Conservation (phyloP, 2,888 invertebrate genomes). For the Temnothorax ravouxi region DNA sequence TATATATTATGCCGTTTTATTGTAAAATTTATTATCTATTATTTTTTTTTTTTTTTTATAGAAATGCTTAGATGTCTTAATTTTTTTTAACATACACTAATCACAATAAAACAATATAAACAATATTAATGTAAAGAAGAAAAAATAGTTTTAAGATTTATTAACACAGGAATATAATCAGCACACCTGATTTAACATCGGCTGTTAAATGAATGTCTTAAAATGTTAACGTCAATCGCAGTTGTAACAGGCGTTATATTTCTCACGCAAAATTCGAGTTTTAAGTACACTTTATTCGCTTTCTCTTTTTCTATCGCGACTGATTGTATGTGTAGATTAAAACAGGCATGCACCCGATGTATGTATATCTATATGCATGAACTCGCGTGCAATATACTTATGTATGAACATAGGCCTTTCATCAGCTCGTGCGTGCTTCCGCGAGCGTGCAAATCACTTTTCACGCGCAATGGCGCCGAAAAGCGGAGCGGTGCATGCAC, state of each 20-base stretch:
- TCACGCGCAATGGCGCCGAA: conserved; percentile 70
- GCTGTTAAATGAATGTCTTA: conserved; percentile 6
- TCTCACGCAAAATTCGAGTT: conserved; percentile 22
- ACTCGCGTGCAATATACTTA: conserved; percentile 63
- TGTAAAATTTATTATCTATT: not conserved
- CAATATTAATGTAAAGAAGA: not conserved
- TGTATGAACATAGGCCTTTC: conserved; percentile 69
- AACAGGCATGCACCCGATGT: conserved; percentile 18
- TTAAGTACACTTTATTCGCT: conserved; percentile 8
- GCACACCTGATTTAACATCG: conserved; percentile 1
- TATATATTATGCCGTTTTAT: not conserved
- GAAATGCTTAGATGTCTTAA: not conserved
- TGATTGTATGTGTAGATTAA: conserved; percentile 47
- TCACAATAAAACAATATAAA: not conserved
- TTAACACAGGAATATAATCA: not conserved
- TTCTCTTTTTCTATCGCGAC: conserved; percentile 7
- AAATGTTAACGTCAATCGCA: not conserved
- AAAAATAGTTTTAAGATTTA: not conserved
- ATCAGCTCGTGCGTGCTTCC: conserved; percentile 67
- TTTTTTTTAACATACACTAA: not conserved
- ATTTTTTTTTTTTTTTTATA: not conserved
- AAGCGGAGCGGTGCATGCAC: conserved; percentile 58
- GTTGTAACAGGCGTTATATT: not conserved
- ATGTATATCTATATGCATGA: conserved; percentile 34
- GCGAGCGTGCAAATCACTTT: conserved; percentile 74